These are phyloP conservation scores for Falco columbarius DNA, from an alignment of 2,797 vertebrate genomes.

Conservation along the genomic window DNA sequence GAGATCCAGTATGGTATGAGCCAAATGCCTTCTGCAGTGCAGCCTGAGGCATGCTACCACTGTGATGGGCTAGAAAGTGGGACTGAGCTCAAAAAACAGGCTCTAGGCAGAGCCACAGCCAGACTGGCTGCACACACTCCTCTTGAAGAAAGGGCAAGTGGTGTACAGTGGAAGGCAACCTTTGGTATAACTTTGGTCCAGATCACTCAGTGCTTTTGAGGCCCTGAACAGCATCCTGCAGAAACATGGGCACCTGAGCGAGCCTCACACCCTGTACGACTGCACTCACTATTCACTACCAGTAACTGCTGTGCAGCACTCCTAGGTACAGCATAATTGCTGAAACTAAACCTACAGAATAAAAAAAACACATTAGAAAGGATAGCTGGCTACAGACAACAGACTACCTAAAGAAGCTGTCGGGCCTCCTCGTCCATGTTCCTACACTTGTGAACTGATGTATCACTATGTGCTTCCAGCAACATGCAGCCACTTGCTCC, in stretches of 20 bases:
- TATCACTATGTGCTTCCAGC: neutral
- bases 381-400: neutral
- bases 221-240: neutral
- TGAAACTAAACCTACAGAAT: neutral
- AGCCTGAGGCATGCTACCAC: neutral
- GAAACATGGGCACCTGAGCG: neutral
- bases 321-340: rapidly evolving
- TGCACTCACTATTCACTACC: rapidly evolving
- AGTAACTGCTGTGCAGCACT: rapidly evolving
- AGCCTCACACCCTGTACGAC: rapidly evolving
- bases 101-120: neutral
- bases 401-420: neutral
- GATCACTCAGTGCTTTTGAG: rapidly evolving
- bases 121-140: neutral
- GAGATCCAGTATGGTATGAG: neutral
- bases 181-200: neutral
- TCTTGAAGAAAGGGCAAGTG: neutral
- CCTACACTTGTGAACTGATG: neutral
- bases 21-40: neutral
- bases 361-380: neutral
- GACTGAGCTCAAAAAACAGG: neutral
- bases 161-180: neutral
- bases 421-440: neutral
- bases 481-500: neutral
- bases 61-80: neutral